phyloP scores from a whole-genome alignment of 1,140 invertebrate genomes.

The Drosophila takahashii region DNA sequence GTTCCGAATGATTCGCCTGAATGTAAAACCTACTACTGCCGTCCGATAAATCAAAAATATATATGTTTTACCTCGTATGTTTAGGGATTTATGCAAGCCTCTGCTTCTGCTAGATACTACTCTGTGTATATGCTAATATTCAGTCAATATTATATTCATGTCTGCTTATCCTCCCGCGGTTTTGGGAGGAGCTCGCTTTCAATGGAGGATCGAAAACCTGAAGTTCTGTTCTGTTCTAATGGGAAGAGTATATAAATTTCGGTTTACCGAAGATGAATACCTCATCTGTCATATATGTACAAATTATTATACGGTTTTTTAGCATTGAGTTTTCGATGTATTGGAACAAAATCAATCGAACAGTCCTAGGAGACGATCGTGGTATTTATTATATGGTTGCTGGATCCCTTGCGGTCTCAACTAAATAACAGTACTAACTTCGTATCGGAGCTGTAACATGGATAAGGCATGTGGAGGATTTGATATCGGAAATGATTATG shows the following conservation, averaged over 20 bases:
- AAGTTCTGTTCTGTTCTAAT: conserved; percentile 45
- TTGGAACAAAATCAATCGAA: conserved; percentile 26
- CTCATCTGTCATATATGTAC: conserved; percentile 24
- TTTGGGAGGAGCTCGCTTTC: conserved; percentile 27
- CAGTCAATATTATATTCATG: conserved; percentile 72
- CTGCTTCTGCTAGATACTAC: conserved; percentile 39
- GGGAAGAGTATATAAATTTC: conserved; percentile 46
- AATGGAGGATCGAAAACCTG: conserved; percentile 47
- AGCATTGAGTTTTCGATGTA: conserved; percentile 57
- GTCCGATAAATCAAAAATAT: conserved; percentile 57
- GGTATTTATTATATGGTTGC: conserved; percentile 24
- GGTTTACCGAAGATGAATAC: conserved; percentile 40
- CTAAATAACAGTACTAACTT: conserved; percentile 78
- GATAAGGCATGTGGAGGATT: conserved; percentile 59
- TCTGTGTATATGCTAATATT: conserved; percentile 70
- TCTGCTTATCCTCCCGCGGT: conserved; percentile 14
- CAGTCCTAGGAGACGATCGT: conserved; percentile 30
- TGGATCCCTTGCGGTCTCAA: conserved; percentile 47
- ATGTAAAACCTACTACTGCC: conserved; percentile 60
- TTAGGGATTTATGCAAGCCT: conserved; percentile 58
- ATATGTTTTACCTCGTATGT: conserved; percentile 50
- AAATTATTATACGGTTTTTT: conserved; percentile 42
- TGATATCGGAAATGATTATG: conserved; percentile 39
- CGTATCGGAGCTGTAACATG: conserved; percentile 52
- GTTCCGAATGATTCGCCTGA: conserved; percentile 79